Conservation (phyloP, 1,140 invertebrate genomes). For the Globodera ellingtonae region DNA sequence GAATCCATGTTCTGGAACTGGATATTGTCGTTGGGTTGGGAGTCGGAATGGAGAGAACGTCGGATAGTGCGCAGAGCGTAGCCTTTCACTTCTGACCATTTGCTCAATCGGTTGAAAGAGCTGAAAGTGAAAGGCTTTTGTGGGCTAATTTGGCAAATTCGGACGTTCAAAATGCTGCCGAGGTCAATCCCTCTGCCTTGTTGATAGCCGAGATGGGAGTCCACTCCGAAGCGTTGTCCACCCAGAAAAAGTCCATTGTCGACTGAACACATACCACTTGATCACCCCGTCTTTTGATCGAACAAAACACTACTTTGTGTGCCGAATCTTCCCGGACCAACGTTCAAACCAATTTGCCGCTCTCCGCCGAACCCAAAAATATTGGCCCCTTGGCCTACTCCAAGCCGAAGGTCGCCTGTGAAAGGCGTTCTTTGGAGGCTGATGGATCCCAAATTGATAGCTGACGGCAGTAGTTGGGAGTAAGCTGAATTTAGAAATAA, state of each 20-base stretch:
- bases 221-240: constrained; percentile 40
- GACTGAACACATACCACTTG: constrained; percentile 34
- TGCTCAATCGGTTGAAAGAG: constrained; percentile 25
- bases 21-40: constrained; percentile 10
- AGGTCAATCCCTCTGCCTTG: constrained; percentile 41
- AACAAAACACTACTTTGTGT: constrained; percentile 37
- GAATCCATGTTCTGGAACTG: constrained; percentile 2
- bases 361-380: constrained; percentile 52
- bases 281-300: not conserved
- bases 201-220: constrained; percentile 43
- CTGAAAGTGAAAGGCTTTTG: not conserved
- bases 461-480: not conserved
- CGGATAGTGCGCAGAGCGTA: not conserved
- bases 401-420: constrained; percentile 39
- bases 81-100: not conserved
- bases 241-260: constrained; percentile 43
- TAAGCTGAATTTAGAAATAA: not conserved
- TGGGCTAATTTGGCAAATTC: not conserved
- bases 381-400: constrained; percentile 47
- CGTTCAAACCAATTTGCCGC: constrained; percentile 35
- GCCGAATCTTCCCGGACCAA: constrained; percentile 47
- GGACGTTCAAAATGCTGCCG: constrained; percentile 46
- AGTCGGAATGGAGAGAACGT: not conserved
- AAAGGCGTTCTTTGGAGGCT: constrained; percentile 29
- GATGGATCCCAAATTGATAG: constrained; percentile 37